Conservation (phyloP, 2,113 vertebrate species). For the Oncorhynchus keta region DNA sequence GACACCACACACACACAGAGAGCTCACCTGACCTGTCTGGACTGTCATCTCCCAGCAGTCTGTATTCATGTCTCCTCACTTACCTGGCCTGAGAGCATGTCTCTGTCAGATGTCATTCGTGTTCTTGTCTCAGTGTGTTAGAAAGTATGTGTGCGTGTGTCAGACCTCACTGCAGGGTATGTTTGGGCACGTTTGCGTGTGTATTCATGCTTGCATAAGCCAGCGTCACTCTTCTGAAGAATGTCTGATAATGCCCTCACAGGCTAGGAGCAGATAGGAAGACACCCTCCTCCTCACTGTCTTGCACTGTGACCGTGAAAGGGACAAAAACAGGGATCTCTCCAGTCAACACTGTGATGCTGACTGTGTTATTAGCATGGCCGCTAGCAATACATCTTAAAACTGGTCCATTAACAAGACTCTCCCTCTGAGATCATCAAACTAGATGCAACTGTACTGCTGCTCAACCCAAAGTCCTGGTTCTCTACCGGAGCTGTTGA, state of each 20-base stretch:
- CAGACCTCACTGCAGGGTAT: not conserved
- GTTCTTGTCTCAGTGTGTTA: not conserved
- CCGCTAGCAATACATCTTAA: conserved; percentile 36
- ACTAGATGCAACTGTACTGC: conserved; percentile 61
- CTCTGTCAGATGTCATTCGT: conserved; percentile 3
- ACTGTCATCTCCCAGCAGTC: conserved; percentile 5
- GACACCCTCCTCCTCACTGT: conserved; percentile 32
- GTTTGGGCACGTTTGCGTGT: not conserved
- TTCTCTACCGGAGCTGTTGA: not conserved
- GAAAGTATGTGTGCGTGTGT: not conserved
- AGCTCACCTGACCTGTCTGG: conserved; percentile 28
- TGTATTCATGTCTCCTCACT: conserved; percentile 32
- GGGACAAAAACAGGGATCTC: conserved; percentile 17
- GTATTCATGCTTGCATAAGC: conserved; percentile 9
- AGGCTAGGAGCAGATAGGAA: conserved; percentile 38
- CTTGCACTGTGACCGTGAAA: conserved; percentile 4
- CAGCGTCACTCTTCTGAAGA: not conserved
- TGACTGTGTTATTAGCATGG: conserved; percentile 36
- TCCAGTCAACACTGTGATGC: conserved; percentile 16
- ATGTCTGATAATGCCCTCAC: conserved; percentile 29
- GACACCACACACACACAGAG: no score
- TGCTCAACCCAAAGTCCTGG: conserved; percentile 28
- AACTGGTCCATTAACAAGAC: conserved; percentile 47
- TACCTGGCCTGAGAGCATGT: conserved; percentile 20
- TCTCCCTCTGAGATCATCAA: conserved; percentile 60